These are phyloP conservation scores for Cyprinodon variegatus DNA, from an alignment of 2,113 vertebrate species.

Conservation along the genomic window DNA sequence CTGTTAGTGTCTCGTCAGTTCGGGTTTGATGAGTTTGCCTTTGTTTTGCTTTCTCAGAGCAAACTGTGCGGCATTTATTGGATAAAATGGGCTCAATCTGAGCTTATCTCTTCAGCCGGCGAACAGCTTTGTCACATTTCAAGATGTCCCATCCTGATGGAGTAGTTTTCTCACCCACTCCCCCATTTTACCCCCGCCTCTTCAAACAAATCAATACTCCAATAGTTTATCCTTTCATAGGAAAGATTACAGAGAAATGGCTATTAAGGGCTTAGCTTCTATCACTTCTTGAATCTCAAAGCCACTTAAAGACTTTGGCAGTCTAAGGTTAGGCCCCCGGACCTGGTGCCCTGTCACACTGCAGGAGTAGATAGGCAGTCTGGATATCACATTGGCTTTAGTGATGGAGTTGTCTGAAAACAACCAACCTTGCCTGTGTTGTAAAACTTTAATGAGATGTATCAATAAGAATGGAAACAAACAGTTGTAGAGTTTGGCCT, in stretches of 20 bases:
- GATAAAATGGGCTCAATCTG: constrained; percentile 76
- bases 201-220: constrained; percentile 85
- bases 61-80: constrained; percentile 69
- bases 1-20: constrained; percentile 65
- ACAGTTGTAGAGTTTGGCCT: constrained; percentile 50
- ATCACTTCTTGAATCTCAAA: constrained; percentile 84
- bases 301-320: constrained; percentile 82
- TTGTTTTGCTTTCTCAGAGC: constrained; percentile 70
- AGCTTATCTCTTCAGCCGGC: constrained; percentile 77
- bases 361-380: constrained; percentile 59
- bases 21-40: constrained; percentile 74
- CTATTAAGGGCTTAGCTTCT: constrained; percentile 85
- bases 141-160: constrained; percentile 82
- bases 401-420: constrained; percentile 50
- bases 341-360: constrained; percentile 65
- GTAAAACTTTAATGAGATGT: constrained; percentile 57
- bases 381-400: constrained; percentile 65
- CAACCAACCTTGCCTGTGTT: constrained; percentile 32
- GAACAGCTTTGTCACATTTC: constrained; percentile 83
- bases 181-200: constrained; percentile 60
- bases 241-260: constrained; percentile 88
- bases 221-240: constrained; percentile 85
- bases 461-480: constrained; percentile 34
- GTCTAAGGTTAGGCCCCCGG: constrained; percentile 75
- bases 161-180: constrained; percentile 76